Base-by-base conservation (phyloP, 2,797 vertebrate species). In the Myotis vivesi region DNA sequence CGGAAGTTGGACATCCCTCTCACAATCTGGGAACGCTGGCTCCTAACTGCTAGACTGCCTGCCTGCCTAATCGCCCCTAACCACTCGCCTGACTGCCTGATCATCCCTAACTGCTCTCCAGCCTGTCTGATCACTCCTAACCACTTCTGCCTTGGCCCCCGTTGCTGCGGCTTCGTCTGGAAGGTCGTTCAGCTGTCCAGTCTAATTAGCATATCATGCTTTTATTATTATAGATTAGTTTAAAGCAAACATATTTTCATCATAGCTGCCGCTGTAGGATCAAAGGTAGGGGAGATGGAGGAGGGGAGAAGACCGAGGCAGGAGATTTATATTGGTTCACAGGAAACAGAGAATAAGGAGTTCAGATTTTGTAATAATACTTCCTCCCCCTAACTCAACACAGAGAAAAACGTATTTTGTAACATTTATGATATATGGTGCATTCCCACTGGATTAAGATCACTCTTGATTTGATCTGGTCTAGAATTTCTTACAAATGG, bases 401-500 rank as follows among this genome's bases (percentile, higher is more conserved):
- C 1, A 66, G 15, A 17, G 1, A n/a, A 41, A 68, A 79, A 44
- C 4, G n/a, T 33, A 38, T 30, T 92, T 73, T 59, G 19, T 62
- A 55, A 51, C n/a, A 20, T 6, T 68, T 25, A 28, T 41, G 22
- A 25, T 25, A 51, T 9, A 38, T 0, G 4, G 49, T 68, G 9
- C 16, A 83, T 68, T 77, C 19, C 28, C 36, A 30, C 30, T 77
- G 33, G 53, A 38, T 77, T 76, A 25, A 66, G 19, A 19, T 8
- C 2, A 33, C 25, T 83, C 25, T 66, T 69, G 13, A 53, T 69
- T 90, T 79, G 77, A 44, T 19, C 22, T 46, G 17, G 44, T 87
- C 22, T 79, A 66, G 28, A 87, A 93, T 87, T 83, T 85, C 55
- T 57, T 62, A 13, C 51, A 71, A 59, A 83, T 69, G 30, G 28